Evolutionary conservation across 2,888 invertebrate species (phyloP).

Genomic region (Troilus luridus): DNA sequence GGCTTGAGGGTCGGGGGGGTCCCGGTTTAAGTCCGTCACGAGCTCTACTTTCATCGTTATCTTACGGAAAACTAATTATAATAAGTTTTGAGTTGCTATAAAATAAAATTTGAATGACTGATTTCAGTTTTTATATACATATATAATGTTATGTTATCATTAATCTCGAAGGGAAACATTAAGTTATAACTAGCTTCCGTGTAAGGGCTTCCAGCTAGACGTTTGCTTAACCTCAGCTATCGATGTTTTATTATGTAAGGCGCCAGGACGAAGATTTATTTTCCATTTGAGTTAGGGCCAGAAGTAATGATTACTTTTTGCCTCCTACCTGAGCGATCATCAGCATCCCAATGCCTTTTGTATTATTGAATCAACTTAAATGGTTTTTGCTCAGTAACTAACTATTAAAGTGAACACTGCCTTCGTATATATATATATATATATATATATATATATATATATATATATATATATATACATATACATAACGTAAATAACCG

Average conservation of each 20-base stretch:
- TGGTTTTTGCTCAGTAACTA: background rate
- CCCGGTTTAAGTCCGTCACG: too few species aligned
- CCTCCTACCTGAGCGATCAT: background rate
- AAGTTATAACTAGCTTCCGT: slow-evolving; percentile 10
- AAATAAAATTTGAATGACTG: background rate
- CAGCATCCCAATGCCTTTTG: background rate
- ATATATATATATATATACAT: too few species aligned
- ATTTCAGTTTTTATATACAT: background rate
- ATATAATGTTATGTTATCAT: background rate
- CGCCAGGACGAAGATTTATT: slow-evolving; percentile 11
- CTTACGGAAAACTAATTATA: too few species aligned
- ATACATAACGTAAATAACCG: too few species aligned
- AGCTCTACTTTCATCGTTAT: too few species aligned
- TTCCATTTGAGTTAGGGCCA: slow-evolving; percentile 22
- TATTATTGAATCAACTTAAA: background rate
- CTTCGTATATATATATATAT: background rate
- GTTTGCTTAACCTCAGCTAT: background rate
- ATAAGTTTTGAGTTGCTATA: background rate
- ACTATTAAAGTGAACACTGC: background rate
- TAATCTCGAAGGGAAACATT: background rate
- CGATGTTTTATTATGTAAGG: background rate
- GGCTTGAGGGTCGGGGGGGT: too few species aligned
- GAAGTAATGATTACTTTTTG: slow-evolving; percentile 27
- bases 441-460: too few species aligned
- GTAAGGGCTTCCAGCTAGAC: background rate